These are phyloP conservation scores for Lycodopsis pacificus DNA, from an alignment of 2,797 vertebrate species.

Conservation along the genomic window DNA sequence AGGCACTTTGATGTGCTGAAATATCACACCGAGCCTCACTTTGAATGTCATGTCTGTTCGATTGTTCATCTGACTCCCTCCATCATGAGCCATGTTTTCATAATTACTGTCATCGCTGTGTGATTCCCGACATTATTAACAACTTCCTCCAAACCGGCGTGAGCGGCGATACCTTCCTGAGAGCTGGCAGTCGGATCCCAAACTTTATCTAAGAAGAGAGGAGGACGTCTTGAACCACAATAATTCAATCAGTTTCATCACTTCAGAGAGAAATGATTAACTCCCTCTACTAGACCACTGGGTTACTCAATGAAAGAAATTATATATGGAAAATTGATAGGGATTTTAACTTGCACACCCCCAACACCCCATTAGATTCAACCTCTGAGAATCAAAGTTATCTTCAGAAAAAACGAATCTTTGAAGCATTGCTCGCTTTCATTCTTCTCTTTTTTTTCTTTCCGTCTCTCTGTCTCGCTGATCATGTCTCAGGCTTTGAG, in stretches of 20 bases:
- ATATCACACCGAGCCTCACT: slow-evolving; percentile 66
- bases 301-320: slow-evolving; percentile 78
- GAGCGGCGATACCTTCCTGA: slow-evolving; percentile 50
- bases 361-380: slow-evolving; percentile 57
- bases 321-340: slow-evolving; percentile 83
- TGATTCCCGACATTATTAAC: slow-evolving; percentile 72
- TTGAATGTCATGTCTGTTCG: slow-evolving; percentile 60
- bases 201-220: slow-evolving; percentile 74
- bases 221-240: slow-evolving; percentile 73
- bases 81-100: slow-evolving; percentile 63
- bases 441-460: slow-evolving; percentile 27
- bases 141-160: slow-evolving; percentile 15
- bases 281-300: slow-evolving; percentile 76
- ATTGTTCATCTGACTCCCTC: slow-evolving; percentile 59
- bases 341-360: slow-evolving; percentile 69
- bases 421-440: slow-evolving; percentile 67
- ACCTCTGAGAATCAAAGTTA: slow-evolving; percentile 75
- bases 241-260: slow-evolving; percentile 86
- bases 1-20: slow-evolving; percentile 76
- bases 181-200: slow-evolving; percentile 59
- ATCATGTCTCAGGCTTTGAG: slow-evolving; percentile 90
- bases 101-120: slow-evolving; percentile 61
- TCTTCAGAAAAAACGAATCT: slow-evolving; percentile 73
- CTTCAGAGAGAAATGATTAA: slow-evolving; percentile 84
- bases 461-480: slow-evolving; percentile 15